These are phyloP conservation scores for Enteromius treurensis DNA, from an alignment of 2,797 vertebrate genomes.

Conservation along the genomic window DNA sequence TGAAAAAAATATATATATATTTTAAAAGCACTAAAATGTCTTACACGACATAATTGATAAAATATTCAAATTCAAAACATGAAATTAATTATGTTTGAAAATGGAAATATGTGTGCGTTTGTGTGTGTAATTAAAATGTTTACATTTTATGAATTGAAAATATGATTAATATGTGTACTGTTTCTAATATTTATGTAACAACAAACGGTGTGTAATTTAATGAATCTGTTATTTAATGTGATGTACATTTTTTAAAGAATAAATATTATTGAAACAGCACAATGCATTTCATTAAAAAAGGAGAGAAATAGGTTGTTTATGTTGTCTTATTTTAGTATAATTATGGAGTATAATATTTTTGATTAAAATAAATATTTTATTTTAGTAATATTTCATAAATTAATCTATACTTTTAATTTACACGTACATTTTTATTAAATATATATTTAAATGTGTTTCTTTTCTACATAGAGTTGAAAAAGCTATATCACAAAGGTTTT, in stretches of 20 bases:
- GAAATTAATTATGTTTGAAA: too few species aligned
- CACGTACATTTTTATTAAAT: neutral
- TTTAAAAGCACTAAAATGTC: neutral
- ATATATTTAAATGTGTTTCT: neutral
- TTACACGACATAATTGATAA: neutral
- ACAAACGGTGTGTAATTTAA: neutral
- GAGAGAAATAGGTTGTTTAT: neutral
- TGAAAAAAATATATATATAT: too few species aligned
- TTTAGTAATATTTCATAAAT: neutral
- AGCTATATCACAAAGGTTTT: neutral
- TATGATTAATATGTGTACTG: neutral
- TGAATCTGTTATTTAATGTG: neutral
- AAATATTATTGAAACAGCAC: neutral
- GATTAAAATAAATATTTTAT: too few species aligned
- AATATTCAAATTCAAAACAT: neutral
- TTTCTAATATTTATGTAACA: neutral
- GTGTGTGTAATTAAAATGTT: neutral
- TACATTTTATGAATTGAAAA: neutral
- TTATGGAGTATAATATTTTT: too few species aligned
- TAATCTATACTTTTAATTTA: neutral
- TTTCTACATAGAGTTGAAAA: neutral
- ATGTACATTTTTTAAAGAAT: neutral
- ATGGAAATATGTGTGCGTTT: too few species aligned
- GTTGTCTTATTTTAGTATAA: too few species aligned
- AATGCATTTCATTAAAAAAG: neutral